These are phyloP conservation scores for Aepyceros melampus DNA, from an alignment of 2,113 vertebrate genomes.

Conservation along the genomic window DNA sequence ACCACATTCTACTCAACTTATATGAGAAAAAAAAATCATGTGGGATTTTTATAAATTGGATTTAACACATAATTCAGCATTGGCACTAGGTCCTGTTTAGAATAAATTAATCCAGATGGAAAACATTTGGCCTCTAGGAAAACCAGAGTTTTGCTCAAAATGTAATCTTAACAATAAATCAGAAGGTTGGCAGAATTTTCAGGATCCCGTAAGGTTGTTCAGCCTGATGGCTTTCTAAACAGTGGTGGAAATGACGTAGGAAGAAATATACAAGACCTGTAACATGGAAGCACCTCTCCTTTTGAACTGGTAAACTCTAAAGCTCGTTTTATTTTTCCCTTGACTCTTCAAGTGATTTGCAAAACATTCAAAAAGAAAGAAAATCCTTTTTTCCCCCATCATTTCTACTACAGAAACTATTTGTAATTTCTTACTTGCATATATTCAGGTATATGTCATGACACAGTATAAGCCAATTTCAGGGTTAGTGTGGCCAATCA, in stretches of 20 bases:
- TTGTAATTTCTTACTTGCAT: background rate
- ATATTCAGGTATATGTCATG: background rate
- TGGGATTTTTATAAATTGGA: background rate
- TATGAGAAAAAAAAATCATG: background rate
- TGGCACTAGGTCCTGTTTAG: background rate
- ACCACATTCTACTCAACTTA: background rate
- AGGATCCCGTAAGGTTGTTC: background rate
- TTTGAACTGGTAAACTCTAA: background rate
- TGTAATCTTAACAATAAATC: background rate
- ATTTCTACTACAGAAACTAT: background rate
- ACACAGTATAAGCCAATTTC: background rate
- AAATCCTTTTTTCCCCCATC: background rate
- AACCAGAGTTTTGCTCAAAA: constrained; percentile 24
- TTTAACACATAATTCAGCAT: constrained; percentile 11
- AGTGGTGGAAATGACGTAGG: background rate
- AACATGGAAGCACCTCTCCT: background rate
- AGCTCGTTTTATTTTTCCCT: background rate
- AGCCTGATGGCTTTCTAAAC: background rate
- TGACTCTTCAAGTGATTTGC: background rate
- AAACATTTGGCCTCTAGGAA: background rate
- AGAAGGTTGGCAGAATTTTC: background rate
- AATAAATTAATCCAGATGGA: background rate
- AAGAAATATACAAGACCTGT: background rate
- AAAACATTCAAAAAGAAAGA: background rate
- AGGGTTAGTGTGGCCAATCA: background rate